A percentile compares a stretch with the other conserved stretches of the same genome.
These are phyloP conservation scores for Phalloptychus januarius DNA, from an alignment of 2,797 vertebrate species.

Conservation along the genomic window DNA sequence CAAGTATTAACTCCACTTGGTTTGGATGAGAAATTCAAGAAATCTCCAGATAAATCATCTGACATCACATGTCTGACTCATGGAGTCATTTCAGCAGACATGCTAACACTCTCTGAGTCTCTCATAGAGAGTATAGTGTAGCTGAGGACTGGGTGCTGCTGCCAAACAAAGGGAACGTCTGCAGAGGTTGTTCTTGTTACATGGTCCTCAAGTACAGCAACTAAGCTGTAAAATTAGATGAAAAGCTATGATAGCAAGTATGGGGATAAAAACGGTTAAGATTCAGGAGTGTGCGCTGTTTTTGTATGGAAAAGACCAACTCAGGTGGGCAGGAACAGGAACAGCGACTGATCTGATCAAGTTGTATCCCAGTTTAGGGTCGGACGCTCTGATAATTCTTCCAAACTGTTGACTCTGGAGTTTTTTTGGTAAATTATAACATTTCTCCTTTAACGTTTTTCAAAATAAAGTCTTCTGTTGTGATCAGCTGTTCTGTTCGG, in stretches of 20 bases:
- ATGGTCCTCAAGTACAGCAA: slow-evolving; percentile 15
- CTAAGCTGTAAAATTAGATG: slow-evolving; percentile 11
- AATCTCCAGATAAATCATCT: slow-evolving; percentile 10
- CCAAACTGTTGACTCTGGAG: neutral
- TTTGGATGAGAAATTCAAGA: slow-evolving; percentile 5
- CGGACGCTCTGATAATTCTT: too few species aligned
- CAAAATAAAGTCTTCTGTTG: neutral
- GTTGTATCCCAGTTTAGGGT: too few species aligned
- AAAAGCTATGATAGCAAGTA: neutral
- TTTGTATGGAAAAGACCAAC: neutral
- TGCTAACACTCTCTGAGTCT: slow-evolving; percentile 30
- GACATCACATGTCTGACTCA: slow-evolving; percentile 33
- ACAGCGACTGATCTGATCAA: neutral
- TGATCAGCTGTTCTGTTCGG: neutral
- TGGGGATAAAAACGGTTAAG: neutral
- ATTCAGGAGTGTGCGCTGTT: slow-evolving; percentile 20
- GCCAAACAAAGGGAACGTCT: slow-evolving; percentile 6
- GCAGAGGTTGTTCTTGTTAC: neutral
- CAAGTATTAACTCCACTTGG: neutral
- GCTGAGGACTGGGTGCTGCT: neutral
- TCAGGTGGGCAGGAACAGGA: neutral
- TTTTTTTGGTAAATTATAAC: neutral
- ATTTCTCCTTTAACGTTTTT: neutral
- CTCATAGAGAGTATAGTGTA: slow-evolving; percentile 41
- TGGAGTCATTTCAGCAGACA: slow-evolving; percentile 32